Conservation (phyloP, 1,140 invertebrate species). For the Arctopsyche grandis region DNA sequence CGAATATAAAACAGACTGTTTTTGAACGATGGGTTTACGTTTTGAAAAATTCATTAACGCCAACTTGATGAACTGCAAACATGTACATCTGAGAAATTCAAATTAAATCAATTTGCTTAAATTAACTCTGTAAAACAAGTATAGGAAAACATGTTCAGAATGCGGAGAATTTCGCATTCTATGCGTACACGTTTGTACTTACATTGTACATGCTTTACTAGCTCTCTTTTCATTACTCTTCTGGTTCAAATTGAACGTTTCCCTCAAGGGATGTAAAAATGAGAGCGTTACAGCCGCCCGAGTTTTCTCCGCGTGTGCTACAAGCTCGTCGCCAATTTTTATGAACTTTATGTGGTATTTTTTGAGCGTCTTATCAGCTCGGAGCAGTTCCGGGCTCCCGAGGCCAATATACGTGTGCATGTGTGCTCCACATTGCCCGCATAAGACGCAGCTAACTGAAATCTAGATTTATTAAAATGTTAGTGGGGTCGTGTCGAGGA, state of each 20-base stretch:
- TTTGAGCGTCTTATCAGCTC: conserved; percentile 29
- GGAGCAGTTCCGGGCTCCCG: background rate
- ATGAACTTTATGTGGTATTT: conserved; percentile 16
- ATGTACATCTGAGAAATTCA: too few species aligned
- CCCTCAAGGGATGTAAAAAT: background rate
- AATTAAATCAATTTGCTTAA: too few species aligned
- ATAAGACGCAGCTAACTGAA: background rate
- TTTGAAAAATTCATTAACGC: too few species aligned
- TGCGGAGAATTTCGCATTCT: too few species aligned
- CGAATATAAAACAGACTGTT: background rate
- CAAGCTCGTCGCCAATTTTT: conserved; percentile 21
- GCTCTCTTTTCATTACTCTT: background rate
- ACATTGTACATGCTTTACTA: too few species aligned
- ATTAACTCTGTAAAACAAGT: too few species aligned
- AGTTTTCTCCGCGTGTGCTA: background rate
- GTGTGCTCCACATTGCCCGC: background rate
- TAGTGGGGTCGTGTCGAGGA: background rate
- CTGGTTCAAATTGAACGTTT: background rate
- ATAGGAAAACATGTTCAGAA: too few species aligned
- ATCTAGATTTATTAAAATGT: conserved; percentile 23
- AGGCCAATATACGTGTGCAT: background rate
- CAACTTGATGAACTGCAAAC: too few species aligned
- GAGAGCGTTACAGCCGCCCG: background rate
- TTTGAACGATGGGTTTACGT: too few species aligned
- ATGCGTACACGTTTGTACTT: too few species aligned